phyloP scores from a whole-genome alignment of 2,113 vertebrate genomes.

The Eulacestoma nigropectus region DNA sequence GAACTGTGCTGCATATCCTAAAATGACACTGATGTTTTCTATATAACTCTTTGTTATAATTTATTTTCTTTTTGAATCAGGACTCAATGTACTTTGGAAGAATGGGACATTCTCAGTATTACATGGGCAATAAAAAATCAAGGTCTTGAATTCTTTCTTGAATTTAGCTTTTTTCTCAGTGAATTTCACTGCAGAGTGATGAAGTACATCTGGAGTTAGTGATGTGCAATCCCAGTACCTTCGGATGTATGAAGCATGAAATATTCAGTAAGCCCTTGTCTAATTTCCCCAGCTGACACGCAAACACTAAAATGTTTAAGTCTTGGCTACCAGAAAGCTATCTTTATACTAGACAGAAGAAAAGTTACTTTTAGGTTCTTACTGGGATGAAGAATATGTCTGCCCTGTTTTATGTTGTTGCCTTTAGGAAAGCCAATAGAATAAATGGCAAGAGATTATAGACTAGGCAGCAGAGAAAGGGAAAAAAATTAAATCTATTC shows the following conservation, averaged over 20 bases:
- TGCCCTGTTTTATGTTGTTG: not conserved
- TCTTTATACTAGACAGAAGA: not conserved
- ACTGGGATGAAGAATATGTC: not conserved
- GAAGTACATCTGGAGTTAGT: not conserved
- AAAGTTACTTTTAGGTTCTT: not conserved
- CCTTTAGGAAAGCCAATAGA: not conserved
- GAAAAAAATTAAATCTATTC: not conserved
- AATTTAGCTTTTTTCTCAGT: not conserved
- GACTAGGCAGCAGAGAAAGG: not conserved
- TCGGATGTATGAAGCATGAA: not conserved
- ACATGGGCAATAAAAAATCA: not conserved
- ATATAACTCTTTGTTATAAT: not conserved
- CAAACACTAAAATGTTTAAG: not conserved
- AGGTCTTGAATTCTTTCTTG: not conserved
- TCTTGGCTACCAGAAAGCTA: not conserved
- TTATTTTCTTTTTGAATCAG: not conserved
- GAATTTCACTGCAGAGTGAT: not conserved
- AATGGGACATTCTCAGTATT: not conserved
- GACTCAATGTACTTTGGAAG: not conserved
- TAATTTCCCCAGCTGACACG: not conserved
- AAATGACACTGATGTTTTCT: not conserved
- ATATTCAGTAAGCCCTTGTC: not conserved
- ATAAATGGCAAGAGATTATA: not conserved
- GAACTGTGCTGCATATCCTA: not conserved
- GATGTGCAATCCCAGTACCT: not conserved